A percentile compares a stretch with the other conserved stretches of the same genome.
phyloP scores from a whole-genome alignment of 2,113 vertebrate genomes.

The Indri indri region DNA sequence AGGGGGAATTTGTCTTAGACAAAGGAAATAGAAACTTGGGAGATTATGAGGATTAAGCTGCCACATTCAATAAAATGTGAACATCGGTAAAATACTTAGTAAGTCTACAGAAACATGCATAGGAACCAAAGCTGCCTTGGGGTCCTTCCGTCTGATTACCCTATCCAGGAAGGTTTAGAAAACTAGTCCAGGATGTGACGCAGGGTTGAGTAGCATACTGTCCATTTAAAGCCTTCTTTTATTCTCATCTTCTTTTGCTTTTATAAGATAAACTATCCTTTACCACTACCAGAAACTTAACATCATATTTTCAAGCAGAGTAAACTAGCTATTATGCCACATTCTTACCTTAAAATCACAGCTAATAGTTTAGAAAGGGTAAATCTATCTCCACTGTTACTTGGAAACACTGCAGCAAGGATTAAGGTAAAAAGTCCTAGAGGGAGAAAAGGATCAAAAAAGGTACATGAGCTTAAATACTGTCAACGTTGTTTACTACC shows the following conservation, averaged over 20 bases:
- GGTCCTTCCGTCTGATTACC: not conserved
- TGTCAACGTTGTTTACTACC: not conserved
- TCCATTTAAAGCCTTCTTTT: not conserved
- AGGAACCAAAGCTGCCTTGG: not conserved
- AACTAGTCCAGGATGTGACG: not conserved
- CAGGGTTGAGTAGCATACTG: not conserved
- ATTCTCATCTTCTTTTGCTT: not conserved
- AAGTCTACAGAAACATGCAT: not conserved
- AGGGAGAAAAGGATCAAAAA: conserved; percentile 42
- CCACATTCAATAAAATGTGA: not conserved
- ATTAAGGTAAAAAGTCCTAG: conserved; percentile 96
- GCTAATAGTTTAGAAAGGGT: conserved; percentile 96
- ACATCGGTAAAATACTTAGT: not conserved
- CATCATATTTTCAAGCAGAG: not conserved
- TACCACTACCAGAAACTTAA: not conserved
- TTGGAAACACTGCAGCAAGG: conserved; percentile 95
- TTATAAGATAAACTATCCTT: not conserved
- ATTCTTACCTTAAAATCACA: conserved; percentile 93
- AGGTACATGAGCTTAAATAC: not conserved
- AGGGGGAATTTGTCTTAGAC: not conserved
- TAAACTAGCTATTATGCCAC: not conserved
- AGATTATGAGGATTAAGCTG: not conserved
- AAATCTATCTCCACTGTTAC: conserved; percentile 97
- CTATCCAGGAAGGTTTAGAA: not conserved
- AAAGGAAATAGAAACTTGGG: conserved; percentile 6